Base-by-base conservation (phyloP, 2,888 invertebrate species). In the Synergus umbraculus region DNA sequence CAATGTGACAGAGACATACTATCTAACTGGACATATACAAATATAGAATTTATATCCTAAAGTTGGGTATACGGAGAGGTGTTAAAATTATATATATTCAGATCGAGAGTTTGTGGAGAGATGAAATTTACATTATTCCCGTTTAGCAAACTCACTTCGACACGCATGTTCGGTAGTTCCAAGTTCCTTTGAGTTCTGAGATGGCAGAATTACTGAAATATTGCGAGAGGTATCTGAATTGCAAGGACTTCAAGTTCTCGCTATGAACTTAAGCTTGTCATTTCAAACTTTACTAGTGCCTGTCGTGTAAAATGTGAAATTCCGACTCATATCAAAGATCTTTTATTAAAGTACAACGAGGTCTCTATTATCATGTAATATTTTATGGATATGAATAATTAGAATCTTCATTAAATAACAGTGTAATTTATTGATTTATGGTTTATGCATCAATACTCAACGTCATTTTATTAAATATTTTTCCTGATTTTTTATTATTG, bases 41-140 rank as follows among this genome's bases (percentile, higher is more conserved):
- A 67, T 22, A 69, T 2, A 29, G 2, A 15, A 49, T 69, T 49
- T 46, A 9, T 4, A 69, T 7, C 29, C 12, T 15, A 29, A 4
- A 69, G 49, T 22, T 69, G 29, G 4, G n/a, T 43, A 44, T 43
- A 69, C n/a, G 18, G 22, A 15, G n/a, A 44, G 69, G 29, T 2
- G 49, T 49, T 69, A 69, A 69, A 69, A 49, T 22, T 69, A n/a
- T 22, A 12, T 29, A 66, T 66, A 66, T 66, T 43, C 66, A 43
- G 10, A 18, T 22, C 1, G 7, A 46, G 22, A 22, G n/a, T 22
- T 29, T 46, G 15, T 12, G 12, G 46, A 46, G 15, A n/a, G 29
- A n/a, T 73, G 49, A 54, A 73, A 73, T 49, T 73, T 58, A 73
- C 54, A 73, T 73, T 73, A 73, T 73, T 73, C 41, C 7, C 37